Percentiles rank a stretch among this genome's conserved stretches.
Evolutionary conservation across 2,113 vertebrate genomes (phyloP).

Genomic region (Dryoscopus gambensis): DNA sequence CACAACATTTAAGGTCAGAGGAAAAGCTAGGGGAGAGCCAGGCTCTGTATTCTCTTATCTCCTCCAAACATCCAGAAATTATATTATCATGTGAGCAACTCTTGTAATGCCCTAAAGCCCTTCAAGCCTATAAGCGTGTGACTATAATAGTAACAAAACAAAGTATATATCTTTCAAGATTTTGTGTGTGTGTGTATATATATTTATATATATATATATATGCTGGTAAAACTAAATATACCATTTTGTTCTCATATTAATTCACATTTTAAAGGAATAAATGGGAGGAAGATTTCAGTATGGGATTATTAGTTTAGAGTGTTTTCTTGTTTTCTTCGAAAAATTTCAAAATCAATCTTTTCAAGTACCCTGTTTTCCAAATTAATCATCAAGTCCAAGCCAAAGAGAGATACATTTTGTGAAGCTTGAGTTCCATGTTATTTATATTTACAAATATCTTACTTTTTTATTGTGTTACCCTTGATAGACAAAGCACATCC

Average conservation of each 20-base stretch:
- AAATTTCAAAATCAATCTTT: not conserved
- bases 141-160: not conserved
- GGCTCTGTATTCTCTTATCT: not conserved
- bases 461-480: not conserved
- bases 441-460: not conserved
- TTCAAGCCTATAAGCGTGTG: not conserved
- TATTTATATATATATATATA: too few relatives aligned
- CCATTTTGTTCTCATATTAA: not conserved
- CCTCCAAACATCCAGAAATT: not conserved
- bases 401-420: not conserved
- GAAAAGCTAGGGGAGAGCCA: not conserved
- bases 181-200: not conserved
- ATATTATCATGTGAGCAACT: not conserved
- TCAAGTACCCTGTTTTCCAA: not conserved
- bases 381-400: not conserved
- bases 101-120: not conserved
- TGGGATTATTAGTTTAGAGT: not conserved
- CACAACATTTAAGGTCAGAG: not conserved
- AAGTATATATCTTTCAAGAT: not conserved
- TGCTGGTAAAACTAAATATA: not conserved
- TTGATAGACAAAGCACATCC: not conserved
- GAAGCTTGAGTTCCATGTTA: not conserved
- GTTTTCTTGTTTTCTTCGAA: not conserved
- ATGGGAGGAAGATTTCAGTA: not conserved
- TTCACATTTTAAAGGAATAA: not conserved